Base-by-base conservation (phyloP, 1,140 invertebrate genomes). In the Ceratosolen fusciceps region DNA sequence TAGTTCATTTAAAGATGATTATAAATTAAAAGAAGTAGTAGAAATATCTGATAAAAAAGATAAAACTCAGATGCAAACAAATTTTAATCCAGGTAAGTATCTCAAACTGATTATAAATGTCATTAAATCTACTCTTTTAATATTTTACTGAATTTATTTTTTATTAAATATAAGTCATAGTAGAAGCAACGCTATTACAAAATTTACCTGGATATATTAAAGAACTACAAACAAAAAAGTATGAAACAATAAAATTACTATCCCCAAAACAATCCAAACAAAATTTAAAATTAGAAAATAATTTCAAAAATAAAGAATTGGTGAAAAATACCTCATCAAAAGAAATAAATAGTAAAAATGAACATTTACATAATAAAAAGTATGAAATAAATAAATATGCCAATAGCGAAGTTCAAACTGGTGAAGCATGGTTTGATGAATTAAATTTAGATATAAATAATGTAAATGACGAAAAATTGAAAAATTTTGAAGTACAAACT, bases 201-300 rank as follows among this genome's bases (percentile, higher is more conserved):
- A 56, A 56, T 74, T 74, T 79, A 79, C 71, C 77, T 60, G 72
- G 70, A 71, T 75, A 80, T 60, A 24, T 60, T 24, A 29, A 37
- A 60, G 21, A 74, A 58, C 71, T 56, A 52, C 37, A 65, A 73
- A 65, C 9, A 39, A 34, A 37, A 73, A 54, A 79, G 31, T 54
- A 1, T 79, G 34, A 67, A 67, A 39, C 2, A 19, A 0, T 26
- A 7, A 29, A 26, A 7, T 14, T 52, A 52, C 74, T 56, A 73
- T 60, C 65, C 52, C 24, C 29, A 24, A 67, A 24, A 67, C 65
- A 75, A 60, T 21, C 8, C 26, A 75, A 31, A 67, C 7, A 67
- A 29, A 65, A 8, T 39, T 65, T 24, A 19, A 26, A 74, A 60
- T 29, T 43, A 16, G 58, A 21, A 31, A 68, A 70, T 67, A 58